Evolutionary conservation across 2,888 invertebrate species (phyloP), one percentile per base, ranked within the genome.

Genomic region (Lamellibrachia satsuma): DNA sequence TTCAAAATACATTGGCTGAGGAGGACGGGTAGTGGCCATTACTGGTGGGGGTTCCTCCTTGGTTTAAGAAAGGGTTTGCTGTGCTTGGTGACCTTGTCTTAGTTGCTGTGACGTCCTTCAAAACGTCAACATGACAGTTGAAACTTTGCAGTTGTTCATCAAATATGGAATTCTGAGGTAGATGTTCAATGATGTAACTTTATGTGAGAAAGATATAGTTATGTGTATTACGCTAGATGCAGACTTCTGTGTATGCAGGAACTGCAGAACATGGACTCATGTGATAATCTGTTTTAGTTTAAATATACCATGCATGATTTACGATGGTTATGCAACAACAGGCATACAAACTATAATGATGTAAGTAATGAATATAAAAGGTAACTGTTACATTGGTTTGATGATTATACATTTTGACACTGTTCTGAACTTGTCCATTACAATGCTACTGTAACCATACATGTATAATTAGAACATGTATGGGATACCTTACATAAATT

Each of bases 81-180:
- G 75, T 75, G 75, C n/a, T 15, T 75, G 75, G 75, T 75, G 75
- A 75, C 75, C 75, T 75, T 75, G 75, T 75, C 15, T 75, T n/a
- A 75, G 75, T n/a, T 22, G 75, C 22, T 4, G 75, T 75, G 75
- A 75, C 11, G 75, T 75, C 75, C 75, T 75, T 75, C 75, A 75
- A 75, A 39, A 75, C 22, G 75, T 75, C 75, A 75, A 75, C 75
- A 75, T 22, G 22, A 22, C 15, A n/a, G 15, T 6, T 22, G 22
- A 2, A 75, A n/a, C 15, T n/a, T 11, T 15, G 22, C 3, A 11
- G 75, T 75, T 75, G 75, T 75, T n/a, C 75, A 39, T 75, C 22
- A 75, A 75, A 75, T 75, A 75, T 22, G 75, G 22, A 22, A 22
- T 4, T 6, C n/a, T n/a, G n/a, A 6, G 15, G 75, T 15, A 75